Base-by-base conservation (phyloP, 2,888 invertebrate species). In the Eugnorisma glareosa region DNA sequence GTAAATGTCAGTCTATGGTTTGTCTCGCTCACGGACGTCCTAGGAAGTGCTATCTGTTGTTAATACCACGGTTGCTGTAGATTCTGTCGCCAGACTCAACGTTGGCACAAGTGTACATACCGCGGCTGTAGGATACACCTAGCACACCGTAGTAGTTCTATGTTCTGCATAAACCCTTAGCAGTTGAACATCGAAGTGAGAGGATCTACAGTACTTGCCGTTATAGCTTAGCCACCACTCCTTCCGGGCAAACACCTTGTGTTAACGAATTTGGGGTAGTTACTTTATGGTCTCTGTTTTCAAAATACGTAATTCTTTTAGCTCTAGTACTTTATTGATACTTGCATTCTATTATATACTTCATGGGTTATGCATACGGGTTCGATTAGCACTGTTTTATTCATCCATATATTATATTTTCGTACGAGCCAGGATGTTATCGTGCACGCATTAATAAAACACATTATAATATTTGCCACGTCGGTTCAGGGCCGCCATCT, bases 31-130 rank as follows among this genome's bases (percentile, higher is more conserved):
- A 82, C 86, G 71, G 73, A 63, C 71, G 66, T 51, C 28, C 6
- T 77, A 78, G 68, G 74, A 74, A 64, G 63, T 85, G 78, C 66
- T 82, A 72, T 71, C 54, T 78, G 83, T 86, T 85, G 86, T 83
- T 82, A 78, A 83, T 75, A 78, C 78, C 61, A 82, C 88, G 83
- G 89, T 85, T 88, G 92, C 93, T 93, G 92, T 93, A 94, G 94
- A 93, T 94, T 94, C 94, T 93, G 89, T 93, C 90, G 93, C 93
- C 92, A 93, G 87, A 86, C 76, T 88, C 88, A 87, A 87, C 78
- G 88, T 89, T 88, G 89, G 89, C 91, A 92, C 91, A 84, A 74
- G 61, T 92, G 92, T 92, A 92, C 81, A 92, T 92, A 91, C 71
- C 69, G 77, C 71, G 68, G 66, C 73, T 82, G 81, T 86, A 83